Base-by-base conservation (phyloP, 2,888 invertebrate species). In the Xestia c-nigrum region DNA sequence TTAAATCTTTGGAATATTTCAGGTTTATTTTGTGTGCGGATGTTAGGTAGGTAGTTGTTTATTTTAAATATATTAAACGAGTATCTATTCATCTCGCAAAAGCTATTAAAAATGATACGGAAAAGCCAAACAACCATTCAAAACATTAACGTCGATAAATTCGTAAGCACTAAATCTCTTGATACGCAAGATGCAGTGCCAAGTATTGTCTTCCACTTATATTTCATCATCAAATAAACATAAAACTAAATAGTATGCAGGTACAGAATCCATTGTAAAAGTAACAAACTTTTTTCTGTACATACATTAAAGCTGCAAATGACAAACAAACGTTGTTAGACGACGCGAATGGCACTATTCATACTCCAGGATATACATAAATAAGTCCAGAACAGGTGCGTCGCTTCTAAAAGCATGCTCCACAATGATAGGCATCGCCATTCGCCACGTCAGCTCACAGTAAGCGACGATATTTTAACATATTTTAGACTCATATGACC, bases 351-450 rank as follows among this genome's bases (percentile, higher is more conserved):
- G 77, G 74, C 50, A 64, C 85, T 89, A 85, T 90, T 90, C 90
- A 88, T 89, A 86, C 87, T 90, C 84, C 89, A 91, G 90, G 89
- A 90, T 92, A 91, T 86, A 88, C 76, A 90, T 92, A 93, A 94
- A 94, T 94, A 95, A 91, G 86, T 88, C 76, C 78, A 80, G 90
- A 94, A 93, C 95, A 95, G 95, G 93, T 95, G 95, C 91, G 85
- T 85, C 85, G 85, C 83, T 88, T 90, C 89, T 85, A 87, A 89
- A 89, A 90, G 88, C 89, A 87, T 91, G 91, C 88, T 91, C 86
- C 91, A 93, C 91, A 91, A 89, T 91, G 92, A 94, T 93, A 92
- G 88, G 85, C 90, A 91, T 91, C 91, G 78, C 86, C 86, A 86
- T 82, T 91, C 90, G 77, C 86, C 86, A 87, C 83, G 81, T 86